These are phyloP conservation scores for Hesperophylax magnus DNA, from an alignment of 1,140 invertebrate genomes.

Conservation along the genomic window DNA sequence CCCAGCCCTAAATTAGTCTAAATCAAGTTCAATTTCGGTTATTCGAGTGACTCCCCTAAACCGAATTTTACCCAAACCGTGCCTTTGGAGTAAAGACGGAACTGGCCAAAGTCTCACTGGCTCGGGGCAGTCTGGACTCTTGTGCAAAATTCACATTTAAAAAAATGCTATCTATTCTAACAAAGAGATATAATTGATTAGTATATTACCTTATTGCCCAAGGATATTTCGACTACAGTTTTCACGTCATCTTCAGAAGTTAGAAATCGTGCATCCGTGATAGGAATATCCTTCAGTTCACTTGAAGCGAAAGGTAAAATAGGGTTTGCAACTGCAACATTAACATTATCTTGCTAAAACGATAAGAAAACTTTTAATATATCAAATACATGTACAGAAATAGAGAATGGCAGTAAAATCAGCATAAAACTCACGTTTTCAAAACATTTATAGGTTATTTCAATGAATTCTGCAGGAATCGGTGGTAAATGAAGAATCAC, in stretches of 20 bases:
- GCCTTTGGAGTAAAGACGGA: no score
- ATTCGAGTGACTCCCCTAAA: no score
- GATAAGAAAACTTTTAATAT: neutral
- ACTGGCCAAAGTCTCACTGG: no score
- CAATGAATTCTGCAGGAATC: slow-evolving; percentile 27
- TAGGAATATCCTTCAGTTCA: neutral
- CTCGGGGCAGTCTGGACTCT: no score
- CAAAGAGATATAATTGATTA: neutral
- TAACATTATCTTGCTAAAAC: slow-evolving; percentile 19
- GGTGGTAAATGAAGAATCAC: slow-evolving; percentile 25
- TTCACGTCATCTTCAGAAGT: slow-evolving; percentile 37
- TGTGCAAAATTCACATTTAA: no score
- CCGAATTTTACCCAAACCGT: no score
- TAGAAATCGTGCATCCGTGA: slow-evolving; percentile 31
- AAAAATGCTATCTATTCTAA: no score
- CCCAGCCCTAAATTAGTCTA: no score
- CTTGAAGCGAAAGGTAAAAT: slow-evolving; percentile 43
- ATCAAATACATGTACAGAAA: neutral
- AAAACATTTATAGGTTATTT: slow-evolving; percentile 39
- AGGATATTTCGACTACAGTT: slow-evolving; percentile 45
- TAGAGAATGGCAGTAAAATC: neutral
- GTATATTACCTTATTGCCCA: slow-evolving; percentile 47
- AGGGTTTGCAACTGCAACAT: neutral
- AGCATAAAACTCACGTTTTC: neutral
- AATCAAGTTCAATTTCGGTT: no score